Evolutionary conservation across 2,888 invertebrate genomes (phyloP).

Genomic region (Listrodromus nycthemerus): DNA sequence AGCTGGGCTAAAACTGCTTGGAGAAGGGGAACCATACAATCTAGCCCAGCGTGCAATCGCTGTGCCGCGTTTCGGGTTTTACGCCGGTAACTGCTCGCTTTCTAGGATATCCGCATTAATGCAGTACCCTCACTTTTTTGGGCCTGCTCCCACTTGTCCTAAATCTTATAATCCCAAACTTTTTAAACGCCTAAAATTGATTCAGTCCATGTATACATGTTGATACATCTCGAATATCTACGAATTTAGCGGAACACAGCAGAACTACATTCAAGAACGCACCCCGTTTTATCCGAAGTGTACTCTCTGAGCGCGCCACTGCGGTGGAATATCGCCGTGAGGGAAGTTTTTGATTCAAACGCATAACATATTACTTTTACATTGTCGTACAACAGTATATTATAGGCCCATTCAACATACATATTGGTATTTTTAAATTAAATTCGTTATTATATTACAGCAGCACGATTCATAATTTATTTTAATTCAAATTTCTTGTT

Average conservation of each 20-base stretch:
- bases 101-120: too few species aligned
- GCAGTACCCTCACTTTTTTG: too few species aligned
- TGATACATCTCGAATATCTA: conserved; percentile 22
- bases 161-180: too few species aligned
- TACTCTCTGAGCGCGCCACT: too few species aligned
- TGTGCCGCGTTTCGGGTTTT: neutral
- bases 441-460: conserved; percentile 15
- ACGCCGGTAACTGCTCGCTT: too few species aligned
- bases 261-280: too few species aligned
- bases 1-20: neutral
- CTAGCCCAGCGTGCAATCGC: too few species aligned
- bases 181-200: too few species aligned
- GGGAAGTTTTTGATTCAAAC: conserved; percentile 30
- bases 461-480: conserved; percentile 2
- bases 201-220: too few species aligned
- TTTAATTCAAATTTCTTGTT: neutral
- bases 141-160: too few species aligned
- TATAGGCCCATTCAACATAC: conserved; percentile 24
- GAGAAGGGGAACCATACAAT: neutral
- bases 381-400: conserved; percentile 22
- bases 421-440: conserved; percentile 23
- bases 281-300: too few species aligned
- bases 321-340: too few species aligned
- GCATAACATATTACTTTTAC: conserved; percentile 55
- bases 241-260: neutral